Evolutionary conservation across 2,113 vertebrate species (phyloP).

Genomic region (Geothlypis trichas): DNA sequence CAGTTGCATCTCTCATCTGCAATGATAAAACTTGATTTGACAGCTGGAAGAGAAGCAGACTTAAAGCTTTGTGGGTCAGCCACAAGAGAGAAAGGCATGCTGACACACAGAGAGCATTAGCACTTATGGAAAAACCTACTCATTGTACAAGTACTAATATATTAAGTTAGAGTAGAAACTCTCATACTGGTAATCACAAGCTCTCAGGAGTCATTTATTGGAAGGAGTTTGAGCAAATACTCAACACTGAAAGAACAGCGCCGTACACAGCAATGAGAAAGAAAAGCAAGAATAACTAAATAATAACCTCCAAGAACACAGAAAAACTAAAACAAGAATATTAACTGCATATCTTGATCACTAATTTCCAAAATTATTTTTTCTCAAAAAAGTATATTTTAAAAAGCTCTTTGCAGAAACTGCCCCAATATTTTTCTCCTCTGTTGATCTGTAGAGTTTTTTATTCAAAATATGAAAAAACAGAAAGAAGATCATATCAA

Average conservation of each 20-base stretch:
- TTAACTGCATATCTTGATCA: not conserved
- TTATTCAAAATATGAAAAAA: not conserved
- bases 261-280: not conserved
- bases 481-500: not conserved
- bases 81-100: not conserved
- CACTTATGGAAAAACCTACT: constrained; percentile 11
- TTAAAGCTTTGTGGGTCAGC: constrained; percentile 34
- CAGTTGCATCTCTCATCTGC: not conserved
- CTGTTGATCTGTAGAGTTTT: not conserved
- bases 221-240: not conserved
- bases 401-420: not conserved
- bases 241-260: not conserved
- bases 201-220: not conserved
- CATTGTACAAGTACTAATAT: not conserved
- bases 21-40: not conserved
- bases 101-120: not conserved
- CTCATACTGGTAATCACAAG: not conserved
- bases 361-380: not conserved
- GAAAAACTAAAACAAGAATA: not conserved
- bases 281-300: not conserved
- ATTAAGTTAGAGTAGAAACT: not conserved
- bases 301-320: not conserved
- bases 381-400: not conserved
- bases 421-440: not conserved
- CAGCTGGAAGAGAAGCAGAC: constrained; percentile 33